Conservation (phyloP, 1,140 invertebrate genomes). For the Andricus grossulariae region DNA sequence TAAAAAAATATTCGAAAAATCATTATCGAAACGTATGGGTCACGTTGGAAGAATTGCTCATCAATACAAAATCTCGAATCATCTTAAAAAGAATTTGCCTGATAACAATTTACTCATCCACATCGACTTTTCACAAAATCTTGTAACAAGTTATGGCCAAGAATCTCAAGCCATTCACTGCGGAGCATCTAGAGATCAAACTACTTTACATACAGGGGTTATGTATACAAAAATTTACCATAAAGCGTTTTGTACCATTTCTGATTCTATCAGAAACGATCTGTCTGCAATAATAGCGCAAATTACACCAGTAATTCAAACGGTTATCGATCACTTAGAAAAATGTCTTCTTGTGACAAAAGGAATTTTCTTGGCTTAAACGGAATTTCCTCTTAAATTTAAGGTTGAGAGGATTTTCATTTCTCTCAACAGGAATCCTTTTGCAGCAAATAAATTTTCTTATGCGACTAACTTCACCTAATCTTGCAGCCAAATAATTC, state of each 20-base stretch:
- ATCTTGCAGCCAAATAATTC: too few species aligned
- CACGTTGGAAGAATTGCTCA: conserved; percentile 38
- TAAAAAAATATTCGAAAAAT: too few species aligned
- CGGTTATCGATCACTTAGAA: too few species aligned
- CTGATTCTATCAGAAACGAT: conserved; percentile 43
- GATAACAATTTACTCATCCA: conserved; percentile 45
- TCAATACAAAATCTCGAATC: conserved; percentile 36
- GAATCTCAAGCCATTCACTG: conserved; percentile 58
- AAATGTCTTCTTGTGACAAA: too few species aligned
- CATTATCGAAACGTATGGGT: too few species aligned
- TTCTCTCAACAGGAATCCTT: too few species aligned
- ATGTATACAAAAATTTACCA: conserved; percentile 39
- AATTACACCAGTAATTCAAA: conserved; percentile 40
- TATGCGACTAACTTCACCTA: too few species aligned
- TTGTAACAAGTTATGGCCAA: conserved; percentile 54
- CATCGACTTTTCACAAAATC: conserved; percentile 23
- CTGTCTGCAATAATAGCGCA: conserved; percentile 44
- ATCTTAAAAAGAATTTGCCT: conserved; percentile 42
- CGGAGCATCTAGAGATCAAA: conserved; percentile 49
- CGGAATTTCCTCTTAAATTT: too few species aligned
- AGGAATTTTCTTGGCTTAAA: too few species aligned
- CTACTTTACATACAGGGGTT: conserved; percentile 56
- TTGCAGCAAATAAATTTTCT: too few species aligned
- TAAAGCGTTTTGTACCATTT: conserved; percentile 46
- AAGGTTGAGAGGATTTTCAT: too few species aligned